Percentiles rank a stretch among this genome's conserved stretches.
Evolutionary conservation across 2,888 invertebrate genomes (phyloP).

Genomic region (Flabesymbios commensalis): DNA sequence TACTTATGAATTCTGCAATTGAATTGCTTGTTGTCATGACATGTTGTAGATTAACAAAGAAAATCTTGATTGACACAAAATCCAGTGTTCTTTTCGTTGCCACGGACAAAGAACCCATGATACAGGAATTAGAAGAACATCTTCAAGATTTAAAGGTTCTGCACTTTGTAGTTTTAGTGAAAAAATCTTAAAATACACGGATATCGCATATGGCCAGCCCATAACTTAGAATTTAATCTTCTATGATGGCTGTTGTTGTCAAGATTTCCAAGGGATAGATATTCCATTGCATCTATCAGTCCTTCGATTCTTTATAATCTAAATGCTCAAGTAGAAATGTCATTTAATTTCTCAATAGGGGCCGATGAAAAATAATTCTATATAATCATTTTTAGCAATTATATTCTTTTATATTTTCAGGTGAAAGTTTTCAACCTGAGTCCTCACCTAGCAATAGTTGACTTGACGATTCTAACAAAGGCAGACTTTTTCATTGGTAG

Average conservation of each 20-base stretch:
- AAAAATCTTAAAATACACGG: no score
- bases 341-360: background rate
- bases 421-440: slow-evolving; percentile 52
- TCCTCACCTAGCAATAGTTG: slow-evolving; percentile 57
- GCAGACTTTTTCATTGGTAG: slow-evolving; percentile 58
- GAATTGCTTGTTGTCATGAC: background rate
- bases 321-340: no score
- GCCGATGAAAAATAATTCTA: background rate
- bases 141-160: slow-evolving; percentile 41
- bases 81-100: slow-evolving; percentile 53
- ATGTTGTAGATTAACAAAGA: slow-evolving; percentile 39
- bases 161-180: background rate
- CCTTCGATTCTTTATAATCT: no score
- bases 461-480: slow-evolving; percentile 52
- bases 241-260: no score
- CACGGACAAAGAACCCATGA: slow-evolving; percentile 54
- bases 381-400: background rate
- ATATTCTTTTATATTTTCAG: slow-evolving; percentile 33
- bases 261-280: no score
- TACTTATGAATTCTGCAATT: background rate
- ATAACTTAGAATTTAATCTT: background rate
- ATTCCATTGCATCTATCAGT: background rate
- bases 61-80: slow-evolving; percentile 41
- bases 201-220: background rate
- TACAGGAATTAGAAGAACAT: slow-evolving; percentile 42